Conservation (phyloP, 2,888 invertebrate species). For the Tigriopus californicus region DNA sequence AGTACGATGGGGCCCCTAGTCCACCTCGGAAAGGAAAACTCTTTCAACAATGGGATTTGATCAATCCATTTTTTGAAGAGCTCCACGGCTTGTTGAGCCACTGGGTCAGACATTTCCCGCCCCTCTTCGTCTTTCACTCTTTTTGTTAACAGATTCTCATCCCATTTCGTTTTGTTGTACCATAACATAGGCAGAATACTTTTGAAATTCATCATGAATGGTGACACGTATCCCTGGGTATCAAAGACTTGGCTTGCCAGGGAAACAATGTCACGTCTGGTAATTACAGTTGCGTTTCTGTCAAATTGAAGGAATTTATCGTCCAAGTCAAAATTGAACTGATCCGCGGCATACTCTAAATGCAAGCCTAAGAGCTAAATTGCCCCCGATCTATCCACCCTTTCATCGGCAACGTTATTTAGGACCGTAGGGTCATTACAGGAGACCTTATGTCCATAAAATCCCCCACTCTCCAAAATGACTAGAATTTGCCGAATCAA, state of each 20-base stretch:
- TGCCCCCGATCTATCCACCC: background rate
- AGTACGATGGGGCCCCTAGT: background rate
- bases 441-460: background rate
- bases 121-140: background rate
- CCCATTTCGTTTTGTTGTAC: background rate
- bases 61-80: background rate
- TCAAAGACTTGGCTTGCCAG: background rate
- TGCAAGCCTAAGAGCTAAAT: background rate
- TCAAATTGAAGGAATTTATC: background rate
- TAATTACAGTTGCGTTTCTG: background rate
- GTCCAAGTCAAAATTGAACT: background rate
- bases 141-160: conserved; percentile 1
- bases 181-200: background rate
- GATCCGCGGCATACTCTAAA: background rate
- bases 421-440: background rate
- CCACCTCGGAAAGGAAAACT: background rate
- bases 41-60: background rate
- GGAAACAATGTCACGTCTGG: background rate
- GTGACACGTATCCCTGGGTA: background rate
- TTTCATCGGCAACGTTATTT: background rate
- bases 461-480: background rate
- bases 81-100: background rate
- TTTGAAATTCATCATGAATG: background rate
- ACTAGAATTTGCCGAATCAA: background rate
- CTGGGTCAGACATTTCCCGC: background rate